These are phyloP conservation scores for Ceraclea dissimilis DNA, from an alignment of 2,888 invertebrate genomes.

Conservation along the genomic window DNA sequence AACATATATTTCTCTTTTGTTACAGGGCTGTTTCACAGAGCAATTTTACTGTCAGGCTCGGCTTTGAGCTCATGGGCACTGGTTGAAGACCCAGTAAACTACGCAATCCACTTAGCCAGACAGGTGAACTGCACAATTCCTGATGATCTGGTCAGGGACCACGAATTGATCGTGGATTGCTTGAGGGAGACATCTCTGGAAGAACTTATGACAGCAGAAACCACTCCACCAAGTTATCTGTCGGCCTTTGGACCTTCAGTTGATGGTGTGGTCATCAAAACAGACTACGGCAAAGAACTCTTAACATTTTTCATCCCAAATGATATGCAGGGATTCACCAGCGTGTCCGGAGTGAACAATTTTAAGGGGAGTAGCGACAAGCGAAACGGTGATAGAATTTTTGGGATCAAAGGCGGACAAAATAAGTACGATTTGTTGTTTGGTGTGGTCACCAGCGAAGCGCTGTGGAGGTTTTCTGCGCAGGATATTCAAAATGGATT, in stretches of 20 bases:
- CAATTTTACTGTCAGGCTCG: conserved; percentile 80
- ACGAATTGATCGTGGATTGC: conserved; percentile 80
- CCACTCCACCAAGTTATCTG: conserved; percentile 71
- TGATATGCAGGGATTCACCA: conserved; percentile 56
- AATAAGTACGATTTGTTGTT: conserved; percentile 80
- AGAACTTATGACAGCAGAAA: conserved; percentile 68
- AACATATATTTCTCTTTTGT: neutral
- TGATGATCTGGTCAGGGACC: conserved; percentile 73
- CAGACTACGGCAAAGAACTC: conserved; percentile 76
- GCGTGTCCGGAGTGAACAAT: conserved; percentile 51
- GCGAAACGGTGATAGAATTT: conserved; percentile 54
- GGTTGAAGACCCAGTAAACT: conserved; percentile 79
- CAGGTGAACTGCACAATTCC: conserved; percentile 78
- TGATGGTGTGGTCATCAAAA: conserved; percentile 88
- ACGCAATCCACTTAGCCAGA: conserved; percentile 72
- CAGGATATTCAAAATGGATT: conserved; percentile 80
- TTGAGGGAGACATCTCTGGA: conserved; percentile 67
- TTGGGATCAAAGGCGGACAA: conserved; percentile 48
- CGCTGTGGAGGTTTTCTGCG: conserved; percentile 84
- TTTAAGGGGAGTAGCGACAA: conserved; percentile 47
- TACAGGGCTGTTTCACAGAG: conserved; percentile 79
- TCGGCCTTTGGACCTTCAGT: conserved; percentile 90
- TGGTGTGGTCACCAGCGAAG: conserved; percentile 87
- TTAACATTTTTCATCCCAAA: conserved; percentile 64
- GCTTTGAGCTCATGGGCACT: conserved; percentile 85